Evolutionary conservation across 1,140 invertebrate genomes (phyloP), one percentile per base, ranked within the genome.

Genomic region (Sarcophaga peregrina): DNA sequence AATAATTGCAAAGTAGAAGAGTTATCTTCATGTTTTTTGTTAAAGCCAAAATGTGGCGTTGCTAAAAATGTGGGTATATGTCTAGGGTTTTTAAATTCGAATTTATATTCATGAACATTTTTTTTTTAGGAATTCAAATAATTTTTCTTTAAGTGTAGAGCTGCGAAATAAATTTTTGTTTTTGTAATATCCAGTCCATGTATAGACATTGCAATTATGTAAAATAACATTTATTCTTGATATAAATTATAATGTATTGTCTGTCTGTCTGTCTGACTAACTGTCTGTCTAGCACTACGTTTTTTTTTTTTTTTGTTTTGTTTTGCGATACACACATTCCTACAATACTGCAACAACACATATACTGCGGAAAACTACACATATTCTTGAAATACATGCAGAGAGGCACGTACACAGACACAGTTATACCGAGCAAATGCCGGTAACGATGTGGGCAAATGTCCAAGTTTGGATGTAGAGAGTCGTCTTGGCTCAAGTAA

Each of bases 371-470:
- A 68, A 20, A 58, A 58, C 15, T n/a, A 58, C 54, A 58, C 54
- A 58, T 4, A 37, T 37, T 37, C 25, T 37, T 37, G 25, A 37
- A 37, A 37, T 4, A 37, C 25, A 2, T 37, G 25, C 4, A 37
- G 1, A 37, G 25, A 2, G 25, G 25, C 25, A 37, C 25, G 25
- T 37, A 37, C 25, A 37, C 25, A 37, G 25, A 6, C 62, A 72
- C 20, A 25, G 62, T 11, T 7, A 72, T 25, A 11, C 3, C 62
- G 37, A 72, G 62, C 74, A 50, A 48, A 78, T 78, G 11, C 75
- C 75, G 75, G 75, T 50, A 78, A 78, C 46, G 50, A 52, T 78
- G 75, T 78, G 75, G 75, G 75, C 75, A 78, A 50, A 78, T 78
- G 75, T 48, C 75, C 75, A 78, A 78, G 47, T 78, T 78, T 76